A percentile compares a stretch with the other conserved stretches of the same genome.
These are phyloP conservation scores for Laticauda colubrina DNA, from an alignment of 2,113 vertebrate genomes.

Conservation along the genomic window DNA sequence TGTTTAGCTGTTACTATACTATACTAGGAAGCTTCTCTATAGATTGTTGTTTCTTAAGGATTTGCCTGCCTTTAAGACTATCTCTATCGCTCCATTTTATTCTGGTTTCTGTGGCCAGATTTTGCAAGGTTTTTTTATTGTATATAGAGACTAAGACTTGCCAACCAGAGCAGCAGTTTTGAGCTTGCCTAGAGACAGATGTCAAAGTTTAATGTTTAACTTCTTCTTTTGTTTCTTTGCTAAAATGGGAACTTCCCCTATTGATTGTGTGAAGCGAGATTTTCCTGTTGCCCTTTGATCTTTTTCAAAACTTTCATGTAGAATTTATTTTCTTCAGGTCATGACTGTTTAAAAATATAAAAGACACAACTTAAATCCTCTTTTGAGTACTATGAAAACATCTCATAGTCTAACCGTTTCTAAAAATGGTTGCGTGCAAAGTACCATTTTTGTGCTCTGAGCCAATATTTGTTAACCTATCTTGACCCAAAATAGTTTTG, in stretches of 20 bases:
- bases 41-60: neutral
- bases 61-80: neutral
- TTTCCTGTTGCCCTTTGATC: constrained; percentile 33
- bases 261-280: constrained; percentile 8
- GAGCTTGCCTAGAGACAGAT: neutral
- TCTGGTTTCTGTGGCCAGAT: neutral
- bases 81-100: neutral
- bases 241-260: neutral
- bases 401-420: neutral
- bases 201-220: neutral
- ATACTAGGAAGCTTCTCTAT: neutral
- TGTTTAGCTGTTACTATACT: neutral
- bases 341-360: neutral
- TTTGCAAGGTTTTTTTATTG: neutral
- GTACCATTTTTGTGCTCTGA: neutral
- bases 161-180: neutral
- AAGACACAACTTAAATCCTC: neutral
- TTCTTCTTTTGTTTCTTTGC: constrained; percentile 9
- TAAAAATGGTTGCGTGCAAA: neutral
- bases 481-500: neutral
- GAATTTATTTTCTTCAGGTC: neutral
- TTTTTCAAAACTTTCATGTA: neutral
- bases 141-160: neutral
- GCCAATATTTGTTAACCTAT: neutral
- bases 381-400: neutral